Evolutionary conservation across 2,888 invertebrate species (phyloP).

Genomic region (Drosophila lacicola): DNA sequence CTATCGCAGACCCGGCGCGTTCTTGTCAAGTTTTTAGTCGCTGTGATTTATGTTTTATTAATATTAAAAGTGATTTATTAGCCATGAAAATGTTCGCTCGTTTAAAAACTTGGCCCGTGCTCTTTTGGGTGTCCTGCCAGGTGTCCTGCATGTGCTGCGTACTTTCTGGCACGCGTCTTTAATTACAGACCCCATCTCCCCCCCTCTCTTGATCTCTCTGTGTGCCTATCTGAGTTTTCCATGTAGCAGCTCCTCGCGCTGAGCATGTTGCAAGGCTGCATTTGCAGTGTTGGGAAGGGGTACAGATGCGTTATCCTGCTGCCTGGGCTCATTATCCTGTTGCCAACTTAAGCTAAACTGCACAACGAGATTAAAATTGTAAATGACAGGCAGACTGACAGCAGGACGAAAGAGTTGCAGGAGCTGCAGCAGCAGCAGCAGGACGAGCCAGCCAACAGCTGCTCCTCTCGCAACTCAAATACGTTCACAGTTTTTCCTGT

Average conservation of each 20-base stretch:
- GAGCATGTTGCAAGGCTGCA: slow-evolving; percentile 20
- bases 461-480: slow-evolving; percentile 40
- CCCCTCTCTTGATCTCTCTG: not conserved
- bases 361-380: slow-evolving; percentile 79
- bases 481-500: slow-evolving; percentile 9
- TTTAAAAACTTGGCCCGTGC: slow-evolving; percentile 49
- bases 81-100: slow-evolving; percentile 64
- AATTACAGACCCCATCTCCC: slow-evolving; percentile 53
- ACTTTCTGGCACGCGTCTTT: slow-evolving; percentile 54
- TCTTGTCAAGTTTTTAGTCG: slow-evolving; percentile 62
- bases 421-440: slow-evolving; percentile 12
- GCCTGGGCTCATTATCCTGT: slow-evolving; percentile 65
- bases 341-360: slow-evolving; percentile 75
- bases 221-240: too few relatives aligned
- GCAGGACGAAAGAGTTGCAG: slow-evolving; percentile 29
- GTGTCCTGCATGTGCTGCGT: slow-evolving; percentile 25
- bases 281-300: not conserved
- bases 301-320: slow-evolving; percentile 36
- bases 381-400: slow-evolving; percentile 73
- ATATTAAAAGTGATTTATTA: slow-evolving; percentile 84
- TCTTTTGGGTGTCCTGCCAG: slow-evolving; percentile 12
- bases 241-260: too few relatives aligned
- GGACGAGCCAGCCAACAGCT: slow-evolving; percentile 40
- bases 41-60: slow-evolving; percentile 83
- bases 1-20: slow-evolving; percentile 1